phyloP scores from a whole-genome alignment of 2,113 vertebrate genomes.

The Panurus biarmicus region DNA sequence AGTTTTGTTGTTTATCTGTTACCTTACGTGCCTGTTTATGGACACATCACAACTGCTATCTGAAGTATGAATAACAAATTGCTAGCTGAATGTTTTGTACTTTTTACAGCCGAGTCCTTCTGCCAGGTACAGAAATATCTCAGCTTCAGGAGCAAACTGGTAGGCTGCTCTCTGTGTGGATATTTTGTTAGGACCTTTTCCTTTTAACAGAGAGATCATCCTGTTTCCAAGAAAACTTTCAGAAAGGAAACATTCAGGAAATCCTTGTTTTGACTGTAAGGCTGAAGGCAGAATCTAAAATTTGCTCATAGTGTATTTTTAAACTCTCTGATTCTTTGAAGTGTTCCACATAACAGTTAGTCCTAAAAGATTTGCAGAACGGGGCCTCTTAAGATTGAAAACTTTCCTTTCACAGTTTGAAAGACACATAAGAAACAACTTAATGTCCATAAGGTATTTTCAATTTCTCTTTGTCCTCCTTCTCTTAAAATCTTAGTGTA shows the following conservation, averaged over 20 bases:
- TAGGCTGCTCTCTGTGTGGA: neutral
- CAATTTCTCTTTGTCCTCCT: neutral
- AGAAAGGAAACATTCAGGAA: neutral
- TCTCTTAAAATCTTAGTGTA: neutral
- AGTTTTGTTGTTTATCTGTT: neutral
- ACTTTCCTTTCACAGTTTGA: neutral
- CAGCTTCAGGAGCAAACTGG: neutral
- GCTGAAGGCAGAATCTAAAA: neutral
- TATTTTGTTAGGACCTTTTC: neutral
- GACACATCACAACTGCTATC: neutral
- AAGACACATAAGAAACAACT: neutral
- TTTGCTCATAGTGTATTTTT: neutral
- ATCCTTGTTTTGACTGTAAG: neutral
- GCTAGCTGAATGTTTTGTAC: neutral
- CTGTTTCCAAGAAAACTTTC: neutral
- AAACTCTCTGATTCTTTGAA: neutral
- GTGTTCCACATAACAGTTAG: neutral
- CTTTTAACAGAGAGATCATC: neutral
- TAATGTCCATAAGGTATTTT: neutral
- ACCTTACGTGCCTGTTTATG: neutral
- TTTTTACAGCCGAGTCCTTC: neutral
- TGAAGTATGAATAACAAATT: neutral
- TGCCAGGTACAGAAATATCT: neutral
- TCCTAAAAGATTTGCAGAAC: neutral
- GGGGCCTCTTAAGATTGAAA: neutral